Conservation (phyloP, 2,113 vertebrate genomes). For the Apaloderma vittatum region DNA sequence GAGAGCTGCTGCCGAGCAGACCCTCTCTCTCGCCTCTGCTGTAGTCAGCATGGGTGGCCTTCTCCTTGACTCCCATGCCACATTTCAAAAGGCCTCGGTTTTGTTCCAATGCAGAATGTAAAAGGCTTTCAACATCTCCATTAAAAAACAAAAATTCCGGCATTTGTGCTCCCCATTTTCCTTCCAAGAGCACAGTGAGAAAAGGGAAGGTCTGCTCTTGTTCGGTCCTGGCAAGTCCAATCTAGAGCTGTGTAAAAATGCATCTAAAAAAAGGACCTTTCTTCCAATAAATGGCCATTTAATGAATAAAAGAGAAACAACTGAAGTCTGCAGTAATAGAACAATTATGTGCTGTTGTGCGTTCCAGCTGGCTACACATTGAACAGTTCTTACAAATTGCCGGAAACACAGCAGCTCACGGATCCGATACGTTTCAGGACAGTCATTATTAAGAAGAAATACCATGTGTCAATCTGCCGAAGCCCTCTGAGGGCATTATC, state of each 20-base stretch:
- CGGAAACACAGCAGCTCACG: conserved; percentile 5
- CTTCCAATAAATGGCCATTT: conserved; percentile 68
- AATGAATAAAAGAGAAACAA: conserved; percentile 72
- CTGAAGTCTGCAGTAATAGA: conserved; percentile 56
- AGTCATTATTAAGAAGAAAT: conserved; percentile 34
- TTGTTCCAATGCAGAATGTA: conserved; percentile 18
- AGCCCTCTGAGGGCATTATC: conserved; percentile 17
- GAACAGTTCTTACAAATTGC: conserved; percentile 51
- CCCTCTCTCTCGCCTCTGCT: background rate
- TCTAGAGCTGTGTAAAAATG: conserved; percentile 66
- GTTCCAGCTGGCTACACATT: conserved; percentile 60
- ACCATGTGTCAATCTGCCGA: conserved; percentile 56
- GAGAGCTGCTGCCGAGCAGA: background rate
- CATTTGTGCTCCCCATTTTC: conserved; percentile 28
- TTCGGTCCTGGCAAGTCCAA: conserved; percentile 53
- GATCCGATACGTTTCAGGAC: conserved; percentile 12
- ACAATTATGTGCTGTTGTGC: conserved; percentile 56
- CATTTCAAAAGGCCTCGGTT: conserved; percentile 38
- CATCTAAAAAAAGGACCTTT: conserved; percentile 68
- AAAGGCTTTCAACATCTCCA: conserved; percentile 65
- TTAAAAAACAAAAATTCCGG: conserved; percentile 31
- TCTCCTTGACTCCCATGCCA: conserved; percentile 21
- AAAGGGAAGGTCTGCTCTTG: conserved; percentile 47
- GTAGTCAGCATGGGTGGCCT: background rate
- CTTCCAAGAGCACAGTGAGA: conserved; percentile 43